Percentiles rank a stretch among this genome's conserved stretches.
phyloP scores from a whole-genome alignment of 2,113 vertebrate species.

The Heliornis fulica region DNA sequence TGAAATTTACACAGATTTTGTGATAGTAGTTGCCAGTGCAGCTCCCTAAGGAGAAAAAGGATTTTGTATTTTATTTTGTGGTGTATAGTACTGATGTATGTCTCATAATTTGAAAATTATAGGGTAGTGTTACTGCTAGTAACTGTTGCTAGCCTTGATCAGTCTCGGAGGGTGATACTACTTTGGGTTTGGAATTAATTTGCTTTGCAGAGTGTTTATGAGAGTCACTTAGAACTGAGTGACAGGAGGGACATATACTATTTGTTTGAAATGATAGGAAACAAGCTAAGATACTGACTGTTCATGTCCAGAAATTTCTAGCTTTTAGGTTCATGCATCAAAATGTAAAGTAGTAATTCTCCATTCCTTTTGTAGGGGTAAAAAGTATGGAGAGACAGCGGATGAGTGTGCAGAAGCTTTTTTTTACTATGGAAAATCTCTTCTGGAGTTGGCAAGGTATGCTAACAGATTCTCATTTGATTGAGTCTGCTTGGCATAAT shows the following conservation, averaged over 20 bases:
- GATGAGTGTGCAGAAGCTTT: conserved; percentile 96
- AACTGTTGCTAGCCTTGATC: background rate
- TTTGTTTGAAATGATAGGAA: background rate
- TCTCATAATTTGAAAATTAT: background rate
- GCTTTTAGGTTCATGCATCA: background rate
- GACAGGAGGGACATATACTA: background rate
- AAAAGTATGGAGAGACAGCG: conserved; percentile 92
- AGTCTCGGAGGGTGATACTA: background rate
- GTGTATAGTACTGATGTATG: background rate
- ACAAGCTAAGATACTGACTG: background rate
- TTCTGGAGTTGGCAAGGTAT: conserved; percentile 94
- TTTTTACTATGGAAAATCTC: conserved; percentile 94
- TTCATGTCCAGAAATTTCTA: background rate
- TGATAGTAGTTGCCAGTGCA: background rate
- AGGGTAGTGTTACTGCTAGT: background rate
- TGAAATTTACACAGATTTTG: background rate
- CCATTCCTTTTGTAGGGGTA: conserved; percentile 78
- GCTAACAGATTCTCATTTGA: background rate
- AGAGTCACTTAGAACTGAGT: background rate
- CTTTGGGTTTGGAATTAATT: background rate
- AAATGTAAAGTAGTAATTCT: background rate
- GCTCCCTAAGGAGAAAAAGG: background rate
- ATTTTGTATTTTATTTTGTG: background rate
- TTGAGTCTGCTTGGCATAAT: background rate
- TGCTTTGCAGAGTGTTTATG: background rate